Evolutionary conservation across 30 jellyfish, hydroid and myxozoan genomes (phyloP).

Genomic region (Hydra vulgaris): DNA sequence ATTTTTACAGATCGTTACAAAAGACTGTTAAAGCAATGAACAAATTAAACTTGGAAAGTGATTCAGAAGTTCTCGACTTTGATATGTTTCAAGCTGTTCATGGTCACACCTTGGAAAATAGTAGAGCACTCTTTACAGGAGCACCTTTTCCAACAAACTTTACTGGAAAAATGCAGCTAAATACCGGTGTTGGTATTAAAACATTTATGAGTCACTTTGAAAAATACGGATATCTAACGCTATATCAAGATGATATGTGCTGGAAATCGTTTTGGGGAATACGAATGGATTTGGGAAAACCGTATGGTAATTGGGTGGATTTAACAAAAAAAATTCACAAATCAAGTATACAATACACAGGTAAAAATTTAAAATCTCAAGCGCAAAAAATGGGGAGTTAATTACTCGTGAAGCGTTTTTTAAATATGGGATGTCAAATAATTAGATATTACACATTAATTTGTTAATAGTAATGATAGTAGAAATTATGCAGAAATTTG

Average conservation of each 20-base stretch:
- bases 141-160: conserved; percentile 42
- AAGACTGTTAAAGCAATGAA: conserved; percentile 26
- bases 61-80: conserved; percentile 67
- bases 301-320: conserved; percentile 34
- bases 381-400: no score
- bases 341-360: conserved; percentile 47
- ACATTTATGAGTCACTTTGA: conserved; percentile 19
- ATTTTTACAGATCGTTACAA: conserved; percentile 64
- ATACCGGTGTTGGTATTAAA: conserved; percentile 24
- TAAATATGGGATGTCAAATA: no score
- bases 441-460: no score
- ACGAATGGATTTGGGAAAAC: conserved; percentile 69
- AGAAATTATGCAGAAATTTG: no score
- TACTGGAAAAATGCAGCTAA: conserved; percentile 39
- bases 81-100: conserved; percentile 74
- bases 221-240: conserved; percentile 52
- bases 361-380: no score
- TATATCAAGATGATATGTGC: conserved; percentile 80
- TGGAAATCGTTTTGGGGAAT: conserved; percentile 86
- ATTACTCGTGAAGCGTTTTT: no score
- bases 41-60: conserved; percentile 24
- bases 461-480: no score
- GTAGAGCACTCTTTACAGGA: conserved; percentile 75
- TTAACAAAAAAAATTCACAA: conserved; percentile 21
- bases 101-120: conserved; percentile 87